These are phyloP conservation scores for Alviniconcha marisindica DNA, from an alignment of 1,140 invertebrate genomes.

Conservation along the genomic window DNA sequence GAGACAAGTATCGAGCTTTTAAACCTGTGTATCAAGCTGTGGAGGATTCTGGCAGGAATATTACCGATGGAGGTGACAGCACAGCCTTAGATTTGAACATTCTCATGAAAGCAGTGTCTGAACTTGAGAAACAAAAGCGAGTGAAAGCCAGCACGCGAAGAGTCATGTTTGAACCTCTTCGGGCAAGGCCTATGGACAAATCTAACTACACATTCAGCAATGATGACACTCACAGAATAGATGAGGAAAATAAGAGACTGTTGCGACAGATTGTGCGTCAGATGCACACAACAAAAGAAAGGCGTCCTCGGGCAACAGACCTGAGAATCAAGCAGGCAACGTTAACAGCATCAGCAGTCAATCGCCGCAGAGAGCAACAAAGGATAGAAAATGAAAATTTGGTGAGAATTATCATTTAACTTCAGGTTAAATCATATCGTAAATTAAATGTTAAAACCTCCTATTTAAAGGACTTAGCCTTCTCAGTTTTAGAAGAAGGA, in stretches of 20 bases:
- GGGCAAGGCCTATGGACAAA: slow-evolving; percentile 45
- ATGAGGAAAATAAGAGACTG: slow-evolving; percentile 72
- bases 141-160: slow-evolving; percentile 59
- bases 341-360: slow-evolving; percentile 72
- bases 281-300: slow-evolving; percentile 52
- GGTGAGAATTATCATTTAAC: slow-evolving; percentile 69
- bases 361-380: slow-evolving; percentile 74
- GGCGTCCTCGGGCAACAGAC: slow-evolving; percentile 35
- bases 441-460: no score
- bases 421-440: no score
- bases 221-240: slow-evolving; percentile 64
- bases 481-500: no score
- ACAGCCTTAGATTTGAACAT: slow-evolving; percentile 68
- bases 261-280: slow-evolving; percentile 69
- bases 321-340: slow-evolving; percentile 47
- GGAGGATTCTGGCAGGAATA: background rate
- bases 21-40: slow-evolving; percentile 31
- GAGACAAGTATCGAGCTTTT: background rate
- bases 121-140: slow-evolving; percentile 69
- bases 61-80: slow-evolving; percentile 43
- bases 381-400: slow-evolving; percentile 77
- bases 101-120: slow-evolving; percentile 72
- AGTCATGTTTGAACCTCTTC: slow-evolving; percentile 68
- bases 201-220: slow-evolving; percentile 68
- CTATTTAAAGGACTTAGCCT: no score